Base-by-base conservation (phyloP, 2,797 vertebrate genomes). In the Rhabdophis nuchalis region DNA sequence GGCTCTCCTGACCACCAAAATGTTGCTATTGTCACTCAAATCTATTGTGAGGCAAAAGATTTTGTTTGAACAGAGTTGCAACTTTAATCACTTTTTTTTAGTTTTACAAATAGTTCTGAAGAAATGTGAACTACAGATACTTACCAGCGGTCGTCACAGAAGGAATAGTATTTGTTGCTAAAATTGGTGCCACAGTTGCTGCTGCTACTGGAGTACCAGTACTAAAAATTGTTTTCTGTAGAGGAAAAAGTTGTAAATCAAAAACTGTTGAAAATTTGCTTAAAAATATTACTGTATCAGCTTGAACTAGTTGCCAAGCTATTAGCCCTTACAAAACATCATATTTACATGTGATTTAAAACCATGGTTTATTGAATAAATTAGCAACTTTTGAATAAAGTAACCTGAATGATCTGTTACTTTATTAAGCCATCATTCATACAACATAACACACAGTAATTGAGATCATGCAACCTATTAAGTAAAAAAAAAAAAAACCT, bases 141-240 rank as follows among this genome's bases (percentile, higher is more conserved):
- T 97, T 97, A 99, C 99, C 99, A 91, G 99, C 98, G 86, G 99
- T 98, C 82, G 99, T 99, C 72, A 98, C 98, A 90, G 98, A 98
- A 93, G 99, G 98, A 94, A 99, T 98, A 27, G 98, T 99, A 96
- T 99, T 99, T 0, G 98, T 99, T 95, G 99, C 98, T 96, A 99
- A 97, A 96, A 99, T 99, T 52, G 99, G 99, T 89, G 99, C 99
- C 96, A 99, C 99, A 5, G 99, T 99, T 91, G 99, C 99, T 72
- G 99, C 99, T 93, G 98, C 99, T 87, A 99, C 99, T 23, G 99
- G 99, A 82, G 99, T 99, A 94, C 99, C 99, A 92, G 98, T 98
- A 94, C 98, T 99, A 96, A 99, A 99, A 95, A 99, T 99, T 0
- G 99, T 98, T 97, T 99, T 99, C 99, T 99, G 94, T 11, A 86